Base-by-base conservation (phyloP, 2,797 vertebrate genomes). In the Phrynocephalus vlangalii region DNA sequence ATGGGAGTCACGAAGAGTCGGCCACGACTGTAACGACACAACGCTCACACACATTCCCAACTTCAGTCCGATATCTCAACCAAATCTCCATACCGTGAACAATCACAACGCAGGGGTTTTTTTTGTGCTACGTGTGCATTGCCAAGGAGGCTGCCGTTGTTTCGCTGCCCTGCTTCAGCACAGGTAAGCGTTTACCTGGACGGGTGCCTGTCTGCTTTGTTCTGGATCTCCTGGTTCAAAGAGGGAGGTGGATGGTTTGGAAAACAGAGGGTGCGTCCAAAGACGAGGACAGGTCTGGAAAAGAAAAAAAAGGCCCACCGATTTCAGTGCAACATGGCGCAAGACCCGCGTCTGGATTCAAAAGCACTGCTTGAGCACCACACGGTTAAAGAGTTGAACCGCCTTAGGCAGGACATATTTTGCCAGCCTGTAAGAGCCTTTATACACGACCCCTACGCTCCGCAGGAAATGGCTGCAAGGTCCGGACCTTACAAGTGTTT, bases 51-150 rank as follows among this genome's bases (percentile, higher is more conserved):
- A 33, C 33, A 33, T 33, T 33, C 33, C 33, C 33, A 33, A 33
- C 22, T 38, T 68, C 3, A 24, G 20, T 24, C n/a, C 13, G 20
- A 20, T 6, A 28, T n/a, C n/a, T 56, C 28, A 28, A 7, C n/a
- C 28, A 5, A 3, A 28, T 3, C 6, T 4, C n/a, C 15, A 1
- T 1, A 1, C 76, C 33, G 2, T 3, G 15, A 9, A 4, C 56
- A n/a, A 10, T 11, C 78, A 38, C 10, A 5, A n/a, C 82, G 33
- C 10, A 22, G 24, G 16, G 33, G 8, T 11, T 4, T 4, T 33
- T 30, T 2, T 5, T 5, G 7, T 2, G 15, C 60, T 2, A 22
- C 70, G 28, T 6, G 38, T 11, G 2, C 52, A 20, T 63, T 63
- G 60, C 60, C 60, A 1, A 16, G 9, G 15, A 50, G 13, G 24